These are phyloP conservation scores for Vanacampus margaritifer DNA, from an alignment of 2,113 vertebrate species.

Conservation along the genomic window DNA sequence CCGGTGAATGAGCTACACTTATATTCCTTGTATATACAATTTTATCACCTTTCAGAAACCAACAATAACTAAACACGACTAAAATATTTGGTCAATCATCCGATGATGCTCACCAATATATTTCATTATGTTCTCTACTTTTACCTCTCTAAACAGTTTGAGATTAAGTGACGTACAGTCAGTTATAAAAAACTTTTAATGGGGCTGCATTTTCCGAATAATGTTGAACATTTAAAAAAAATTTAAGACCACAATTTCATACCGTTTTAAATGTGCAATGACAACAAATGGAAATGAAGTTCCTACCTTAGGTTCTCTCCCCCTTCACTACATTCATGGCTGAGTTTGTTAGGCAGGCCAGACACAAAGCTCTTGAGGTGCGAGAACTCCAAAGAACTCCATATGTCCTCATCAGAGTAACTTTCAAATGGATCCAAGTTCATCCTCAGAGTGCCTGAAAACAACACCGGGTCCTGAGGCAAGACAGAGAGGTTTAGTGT, in stretches of 20 bases:
- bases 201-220: no score
- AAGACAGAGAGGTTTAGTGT: background rate
- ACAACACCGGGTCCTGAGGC: constrained; percentile 87
- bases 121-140: no score
- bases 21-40: no score
- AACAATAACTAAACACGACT: no score
- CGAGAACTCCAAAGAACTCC: constrained; percentile 85
- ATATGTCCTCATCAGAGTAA: constrained; percentile 85
- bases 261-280: no score
- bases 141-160: no score
- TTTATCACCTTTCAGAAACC: no score
- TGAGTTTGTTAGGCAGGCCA: constrained; percentile 80
- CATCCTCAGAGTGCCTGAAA: constrained; percentile 92
- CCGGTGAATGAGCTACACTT: background rate
- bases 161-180: no score
- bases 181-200: no score
- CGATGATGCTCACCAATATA: no score
- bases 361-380: constrained; percentile 90
- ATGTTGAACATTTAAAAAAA: no score
- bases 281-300: background rate
- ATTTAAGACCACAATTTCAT: background rate
- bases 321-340: constrained; percentile 89
- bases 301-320: constrained; percentile 92
- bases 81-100: no score
- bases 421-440: constrained; percentile 90